Evolutionary conservation across 2,888 invertebrate genomes (phyloP), one percentile per base, ranked within the genome.

Genomic region (Vandiemenella viatica): DNA sequence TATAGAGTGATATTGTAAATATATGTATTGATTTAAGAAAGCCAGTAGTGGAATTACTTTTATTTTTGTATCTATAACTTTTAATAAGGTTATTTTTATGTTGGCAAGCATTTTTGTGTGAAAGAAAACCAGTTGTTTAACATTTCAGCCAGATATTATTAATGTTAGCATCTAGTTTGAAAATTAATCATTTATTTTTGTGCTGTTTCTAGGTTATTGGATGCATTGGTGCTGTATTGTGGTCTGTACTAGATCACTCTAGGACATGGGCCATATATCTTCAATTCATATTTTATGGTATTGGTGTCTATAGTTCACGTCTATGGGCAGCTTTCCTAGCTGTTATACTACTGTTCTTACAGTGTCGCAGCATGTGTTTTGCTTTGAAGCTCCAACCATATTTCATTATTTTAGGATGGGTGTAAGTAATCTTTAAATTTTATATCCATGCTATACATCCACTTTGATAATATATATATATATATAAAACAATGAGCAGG

Each of bases 321-420:
- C 69, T 90, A 46, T 91, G 89, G 87, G 88, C 90, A 0, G 82
- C 83, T 7, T 79, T 87, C 60, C 70, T 92, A 50, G 85, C 92
- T 2, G 73, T 88, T 26, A 79, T 82, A 5, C 64, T 95, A 26
- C 74, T 92, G 22, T 81, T 92, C 64, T 68, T 92, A 48, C 79
- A 89, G 66, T 84, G 83, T 52, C 78, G 86, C 49, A 89, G 90
- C 53, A 72, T 89, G 3, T 84, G 88, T 59, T 88, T 83, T 64
- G 82, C 90, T 49, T 68, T 86, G 21, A 80, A 81, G 45, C 62
- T 89, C 2, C 81, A 83, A 67, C 84, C 84, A 0, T 70, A 75
- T 58, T 77, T 83, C 64, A 70, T 77, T 49, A 61, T 71, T 1
- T 57, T 73, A 41, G 76, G 75, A 53, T 77, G 74, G 74, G 75